phyloP scores from a whole-genome alignment of 2,888 invertebrate species.

The Scotopteryx bipunctaria region DNA sequence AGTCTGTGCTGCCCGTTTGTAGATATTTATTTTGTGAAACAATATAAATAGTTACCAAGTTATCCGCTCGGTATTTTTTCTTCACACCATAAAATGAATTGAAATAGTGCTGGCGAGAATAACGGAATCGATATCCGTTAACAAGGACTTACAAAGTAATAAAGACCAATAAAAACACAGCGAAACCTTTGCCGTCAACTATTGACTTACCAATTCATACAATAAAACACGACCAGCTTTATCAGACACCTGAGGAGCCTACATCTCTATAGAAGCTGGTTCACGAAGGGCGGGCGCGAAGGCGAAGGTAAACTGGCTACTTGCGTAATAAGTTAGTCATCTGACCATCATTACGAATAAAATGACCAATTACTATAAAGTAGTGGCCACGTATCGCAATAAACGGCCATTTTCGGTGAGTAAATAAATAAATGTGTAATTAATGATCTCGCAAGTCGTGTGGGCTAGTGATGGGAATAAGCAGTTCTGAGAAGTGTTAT shows the following conservation, averaged over 20 bases:
- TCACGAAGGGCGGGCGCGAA: slow-evolving; percentile 13
- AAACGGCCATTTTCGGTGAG: slow-evolving; percentile 72
- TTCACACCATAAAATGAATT: slow-evolving; percentile 14
- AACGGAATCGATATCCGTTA: slow-evolving; percentile 32
- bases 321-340: slow-evolving; percentile 46
- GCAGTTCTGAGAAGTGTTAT: not conserved
- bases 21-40: too few species aligned
- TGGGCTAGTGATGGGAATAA: slow-evolving; percentile 32
- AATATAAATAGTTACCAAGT: too few species aligned
- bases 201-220: slow-evolving; percentile 51
- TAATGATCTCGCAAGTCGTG: slow-evolving; percentile 53
- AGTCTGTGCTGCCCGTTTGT: too few species aligned
- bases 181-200: slow-evolving; percentile 33
- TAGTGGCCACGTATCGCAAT: slow-evolving; percentile 60
- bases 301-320: slow-evolving; percentile 43
- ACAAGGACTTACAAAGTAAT: slow-evolving; percentile 35
- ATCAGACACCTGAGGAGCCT: slow-evolving; percentile 35
- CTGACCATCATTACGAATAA: slow-evolving; percentile 62
- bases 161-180: slow-evolving; percentile 32
- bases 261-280: not conserved
- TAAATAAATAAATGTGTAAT: slow-evolving; percentile 76
- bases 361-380: slow-evolving; percentile 78
- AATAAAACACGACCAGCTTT: slow-evolving; percentile 42
- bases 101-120: slow-evolving; percentile 10
- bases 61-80: slow-evolving; percentile 5